Conservation (phyloP, 2,888 invertebrate species). For the Rotaria sp. region DNA sequence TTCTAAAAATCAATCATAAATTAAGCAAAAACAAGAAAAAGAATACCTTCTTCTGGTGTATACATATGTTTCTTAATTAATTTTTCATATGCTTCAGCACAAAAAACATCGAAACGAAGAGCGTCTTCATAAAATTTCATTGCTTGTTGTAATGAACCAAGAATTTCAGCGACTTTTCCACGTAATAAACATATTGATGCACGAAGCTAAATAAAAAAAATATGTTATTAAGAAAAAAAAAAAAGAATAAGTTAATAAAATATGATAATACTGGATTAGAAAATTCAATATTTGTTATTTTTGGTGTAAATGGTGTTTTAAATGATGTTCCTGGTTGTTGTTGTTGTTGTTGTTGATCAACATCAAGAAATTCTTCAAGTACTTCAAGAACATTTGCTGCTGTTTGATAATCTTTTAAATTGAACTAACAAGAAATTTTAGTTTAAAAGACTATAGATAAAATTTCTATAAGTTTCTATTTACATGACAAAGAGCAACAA, state of each 20-base stretch:
- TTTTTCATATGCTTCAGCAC: slow-evolving; percentile 34
- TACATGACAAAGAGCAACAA: slow-evolving; percentile 25
- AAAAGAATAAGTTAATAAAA: background rate
- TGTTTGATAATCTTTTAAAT: slow-evolving; percentile 28
- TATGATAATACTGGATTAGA: background rate
- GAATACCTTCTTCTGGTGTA: slow-evolving; percentile 34
- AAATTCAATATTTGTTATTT: slow-evolving; percentile 12
- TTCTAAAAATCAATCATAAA: background rate
- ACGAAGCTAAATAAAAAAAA: slow-evolving; percentile 15
- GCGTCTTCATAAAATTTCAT: slow-evolving; percentile 39
- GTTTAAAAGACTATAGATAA: no score
- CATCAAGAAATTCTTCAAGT: background rate
- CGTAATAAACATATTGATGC: slow-evolving; percentile 35
- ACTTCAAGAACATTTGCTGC: slow-evolving; percentile 1
- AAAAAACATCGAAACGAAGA: slow-evolving; percentile 36
- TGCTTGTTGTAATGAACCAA: slow-evolving; percentile 37
- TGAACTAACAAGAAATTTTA: background rate
- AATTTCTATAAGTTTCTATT: background rate
- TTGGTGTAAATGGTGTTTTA: slow-evolving; percentile 20
- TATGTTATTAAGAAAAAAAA: no score
- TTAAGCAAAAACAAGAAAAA: background rate
- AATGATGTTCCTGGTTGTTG: slow-evolving; percentile 1
- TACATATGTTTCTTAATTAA: slow-evolving; percentile 38
- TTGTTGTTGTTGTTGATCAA: slow-evolving; percentile 13
- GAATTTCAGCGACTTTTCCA: slow-evolving; percentile 36